Evolutionary conservation across 2,797 vertebrate species (phyloP).

Genomic region (Sebastes oblongus): DNA sequence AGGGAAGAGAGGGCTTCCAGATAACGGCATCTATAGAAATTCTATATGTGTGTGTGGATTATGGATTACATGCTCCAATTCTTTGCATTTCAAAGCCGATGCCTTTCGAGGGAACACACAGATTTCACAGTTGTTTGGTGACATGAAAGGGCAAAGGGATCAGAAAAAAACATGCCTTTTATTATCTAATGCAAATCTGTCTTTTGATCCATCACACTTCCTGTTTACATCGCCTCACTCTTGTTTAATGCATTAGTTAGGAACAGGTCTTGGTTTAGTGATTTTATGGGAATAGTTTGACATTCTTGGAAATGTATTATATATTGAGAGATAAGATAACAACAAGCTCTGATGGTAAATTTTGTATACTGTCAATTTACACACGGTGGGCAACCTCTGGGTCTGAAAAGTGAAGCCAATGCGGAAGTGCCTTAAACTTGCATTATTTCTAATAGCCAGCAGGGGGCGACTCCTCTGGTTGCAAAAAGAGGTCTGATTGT

Average conservation of each 20-base stretch:
- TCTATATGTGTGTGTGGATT: conserved; percentile 63
- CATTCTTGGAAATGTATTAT: not conserved
- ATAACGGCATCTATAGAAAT: conserved; percentile 51
- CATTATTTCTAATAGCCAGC: too few species aligned
- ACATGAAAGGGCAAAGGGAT: conserved; percentile 9
- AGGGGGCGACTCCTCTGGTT: too few species aligned
- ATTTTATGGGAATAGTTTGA: not conserved
- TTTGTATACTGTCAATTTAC: too few species aligned
- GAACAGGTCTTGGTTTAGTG: not conserved
- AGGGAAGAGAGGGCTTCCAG: conserved; percentile 34
- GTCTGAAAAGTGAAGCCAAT: too few species aligned
- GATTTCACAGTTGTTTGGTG: conserved; percentile 17
- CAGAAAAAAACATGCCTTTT: not conserved
- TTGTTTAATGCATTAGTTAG: not conserved
- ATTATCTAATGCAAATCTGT: not conserved
- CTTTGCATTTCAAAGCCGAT: conserved; percentile 56
- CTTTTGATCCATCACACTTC: not conserved
- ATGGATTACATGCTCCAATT: conserved; percentile 72
- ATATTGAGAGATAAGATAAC: not conserved
- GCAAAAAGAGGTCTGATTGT: too few species aligned
- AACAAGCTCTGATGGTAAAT: too few species aligned
- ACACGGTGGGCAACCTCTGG: too few species aligned
- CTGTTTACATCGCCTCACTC: not conserved
- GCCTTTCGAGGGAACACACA: conserved; percentile 27
- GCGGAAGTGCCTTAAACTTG: too few species aligned